Percentiles rank a stretch among this genome's conserved stretches.
Evolutionary conservation across 2,888 invertebrate species (phyloP).

Genomic region (Nebria salina): DNA sequence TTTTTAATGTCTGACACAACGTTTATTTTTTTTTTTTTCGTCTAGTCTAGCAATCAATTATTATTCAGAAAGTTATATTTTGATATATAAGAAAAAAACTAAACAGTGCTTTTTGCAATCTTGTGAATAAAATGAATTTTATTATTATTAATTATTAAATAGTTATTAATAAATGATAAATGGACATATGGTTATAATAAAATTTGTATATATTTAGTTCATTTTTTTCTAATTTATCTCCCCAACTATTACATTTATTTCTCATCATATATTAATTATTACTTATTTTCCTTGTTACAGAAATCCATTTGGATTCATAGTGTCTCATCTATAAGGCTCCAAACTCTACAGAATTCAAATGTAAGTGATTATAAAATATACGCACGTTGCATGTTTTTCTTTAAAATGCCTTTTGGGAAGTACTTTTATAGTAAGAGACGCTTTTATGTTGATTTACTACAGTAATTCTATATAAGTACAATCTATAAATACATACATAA

Average conservation of each 20-base stretch:
- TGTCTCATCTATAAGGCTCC: too few species aligned
- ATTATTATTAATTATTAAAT: constrained; percentile 32
- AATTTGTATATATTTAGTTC: constrained; percentile 42
- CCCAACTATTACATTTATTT: not conserved
- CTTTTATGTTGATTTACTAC: too few species aligned
- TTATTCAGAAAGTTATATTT: constrained; percentile 38
- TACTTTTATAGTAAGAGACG: too few species aligned
- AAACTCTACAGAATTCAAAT: too few species aligned
- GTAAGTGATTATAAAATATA: too few species aligned
- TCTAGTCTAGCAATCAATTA: constrained; percentile 38
- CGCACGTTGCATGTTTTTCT: too few species aligned
- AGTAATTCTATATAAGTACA: too few species aligned
- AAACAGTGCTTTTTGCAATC: constrained; percentile 34
- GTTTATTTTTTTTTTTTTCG: constrained; percentile 14
- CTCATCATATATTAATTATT: not conserved
- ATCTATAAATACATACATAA: too few species aligned
- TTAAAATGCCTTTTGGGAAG: too few species aligned
- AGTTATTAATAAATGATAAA: constrained; percentile 35
- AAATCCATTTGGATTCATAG: not conserved
- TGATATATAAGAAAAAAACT: constrained; percentile 33
- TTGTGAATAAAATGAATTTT: constrained; percentile 31
- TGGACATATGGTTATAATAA: constrained; percentile 43
- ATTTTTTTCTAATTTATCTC: not conserved
- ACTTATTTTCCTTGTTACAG: not conserved
- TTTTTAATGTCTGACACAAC: not conserved